Conservation (phyloP, 2,797 vertebrate genomes). For the Craterocephalus amniculus region DNA sequence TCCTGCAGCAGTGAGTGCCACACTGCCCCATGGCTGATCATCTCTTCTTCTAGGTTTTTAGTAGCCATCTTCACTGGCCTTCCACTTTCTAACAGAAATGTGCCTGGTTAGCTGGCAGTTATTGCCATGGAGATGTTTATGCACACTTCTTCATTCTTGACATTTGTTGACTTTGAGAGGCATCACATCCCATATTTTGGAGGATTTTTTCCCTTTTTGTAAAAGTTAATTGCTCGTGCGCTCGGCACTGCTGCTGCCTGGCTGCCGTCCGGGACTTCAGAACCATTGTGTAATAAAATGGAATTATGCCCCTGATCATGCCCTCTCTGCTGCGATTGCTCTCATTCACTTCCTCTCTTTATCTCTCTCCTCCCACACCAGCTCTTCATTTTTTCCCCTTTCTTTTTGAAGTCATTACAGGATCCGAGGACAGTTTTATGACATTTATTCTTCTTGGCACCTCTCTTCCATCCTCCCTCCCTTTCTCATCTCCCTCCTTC, state of each 20-base stretch:
- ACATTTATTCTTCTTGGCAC: slow-evolving; percentile 71
- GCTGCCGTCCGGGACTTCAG: slow-evolving; percentile 40
- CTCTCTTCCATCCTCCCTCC: slow-evolving; percentile 28
- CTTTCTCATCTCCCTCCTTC: slow-evolving; percentile 33
- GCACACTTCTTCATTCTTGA: background rate
- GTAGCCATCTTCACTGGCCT: background rate
- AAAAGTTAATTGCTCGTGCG: slow-evolving; percentile 48
- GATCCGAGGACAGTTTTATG: slow-evolving; percentile 70
- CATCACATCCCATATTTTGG: slow-evolving; percentile 42
- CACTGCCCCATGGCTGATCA: background rate
- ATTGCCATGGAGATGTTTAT: slow-evolving; percentile 4
- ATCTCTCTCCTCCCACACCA: slow-evolving; percentile 62
- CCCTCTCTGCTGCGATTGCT: slow-evolving; percentile 35
- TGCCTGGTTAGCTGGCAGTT: background rate
- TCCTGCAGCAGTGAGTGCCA: background rate
- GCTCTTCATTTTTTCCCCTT: slow-evolving; percentile 41
- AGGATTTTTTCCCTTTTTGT: background rate
- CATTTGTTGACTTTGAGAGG: slow-evolving; percentile 46
- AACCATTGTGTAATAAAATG: slow-evolving; percentile 60
- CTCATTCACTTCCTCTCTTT: slow-evolving; percentile 56
- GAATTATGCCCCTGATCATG: slow-evolving; percentile 67
- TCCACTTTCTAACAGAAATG: background rate
- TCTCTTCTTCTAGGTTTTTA: background rate
- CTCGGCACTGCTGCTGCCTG: slow-evolving; percentile 20
- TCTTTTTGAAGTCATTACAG: slow-evolving; percentile 68